These are phyloP conservation scores for Bubo blakistoni DNA, from an alignment of 2,113 vertebrate species.

Conservation along the genomic window DNA sequence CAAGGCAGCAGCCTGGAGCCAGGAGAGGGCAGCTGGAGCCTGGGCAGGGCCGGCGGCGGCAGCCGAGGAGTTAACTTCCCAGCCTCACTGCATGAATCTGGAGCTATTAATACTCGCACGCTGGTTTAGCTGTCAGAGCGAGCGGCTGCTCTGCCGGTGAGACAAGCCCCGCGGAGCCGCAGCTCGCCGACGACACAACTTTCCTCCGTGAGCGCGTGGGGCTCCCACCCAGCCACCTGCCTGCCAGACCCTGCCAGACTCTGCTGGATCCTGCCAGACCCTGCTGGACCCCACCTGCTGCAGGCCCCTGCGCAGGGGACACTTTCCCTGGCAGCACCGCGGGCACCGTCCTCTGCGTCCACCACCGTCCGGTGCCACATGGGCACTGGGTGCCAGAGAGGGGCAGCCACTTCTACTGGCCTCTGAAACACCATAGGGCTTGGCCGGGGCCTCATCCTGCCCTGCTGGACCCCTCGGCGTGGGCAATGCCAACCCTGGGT, in stretches of 20 bases:
- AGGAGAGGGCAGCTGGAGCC: background rate
- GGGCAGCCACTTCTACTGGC: background rate
- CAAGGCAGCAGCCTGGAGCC: background rate
- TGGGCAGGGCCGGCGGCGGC: background rate
- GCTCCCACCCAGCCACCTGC: background rate
- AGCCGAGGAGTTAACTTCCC: conserved; percentile 72
- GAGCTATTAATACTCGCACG: conserved; percentile 79
- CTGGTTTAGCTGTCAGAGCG: conserved; percentile 67
- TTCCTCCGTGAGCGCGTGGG: background rate
- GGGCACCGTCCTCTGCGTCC: rapidly evolving
- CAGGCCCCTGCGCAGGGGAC: background rate
- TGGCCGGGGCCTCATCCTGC: background rate
- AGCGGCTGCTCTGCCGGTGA: conserved; percentile 32
- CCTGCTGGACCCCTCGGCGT: rapidly evolving
- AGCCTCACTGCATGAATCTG: conserved; percentile 65
- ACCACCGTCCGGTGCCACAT: rapidly evolving
- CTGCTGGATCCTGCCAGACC: background rate
- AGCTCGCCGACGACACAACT: conserved; percentile 50
- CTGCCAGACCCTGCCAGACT: background rate
- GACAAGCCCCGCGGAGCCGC: background rate
- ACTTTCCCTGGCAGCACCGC: background rate
- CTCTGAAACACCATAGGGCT: background rate
- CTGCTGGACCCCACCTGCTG: background rate
- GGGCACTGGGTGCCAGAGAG: rapidly evolving
- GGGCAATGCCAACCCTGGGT: background rate